Percentiles rank a stretch among this genome's conserved stretches.
Evolutionary conservation across 2,797 vertebrate genomes (phyloP).

Genomic region (Urosaurus nigricauda): DNA sequence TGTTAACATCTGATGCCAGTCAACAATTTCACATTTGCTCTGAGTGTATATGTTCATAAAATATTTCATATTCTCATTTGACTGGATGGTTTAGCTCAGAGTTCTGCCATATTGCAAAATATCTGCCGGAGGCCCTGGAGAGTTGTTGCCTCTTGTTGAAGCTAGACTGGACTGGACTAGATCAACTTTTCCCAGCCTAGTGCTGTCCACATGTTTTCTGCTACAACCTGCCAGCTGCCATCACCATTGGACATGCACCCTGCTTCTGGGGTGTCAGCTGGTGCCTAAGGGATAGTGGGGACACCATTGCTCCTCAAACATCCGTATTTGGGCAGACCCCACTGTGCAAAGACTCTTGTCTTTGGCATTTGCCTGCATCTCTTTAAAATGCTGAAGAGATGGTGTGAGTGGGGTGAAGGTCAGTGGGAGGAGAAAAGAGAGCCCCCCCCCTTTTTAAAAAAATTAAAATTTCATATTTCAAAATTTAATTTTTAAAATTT

Average conservation of each 20-base stretch:
- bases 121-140: not conserved
- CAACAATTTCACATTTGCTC: not conserved
- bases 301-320: too few relatives aligned
- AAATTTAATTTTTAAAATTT: too few relatives aligned
- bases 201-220: not conserved
- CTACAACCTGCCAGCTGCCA: not conserved
- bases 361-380: too few relatives aligned
- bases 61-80: not conserved
- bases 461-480: too few relatives aligned
- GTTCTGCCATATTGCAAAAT: not conserved
- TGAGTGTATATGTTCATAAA: not conserved
- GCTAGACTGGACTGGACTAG: not conserved
- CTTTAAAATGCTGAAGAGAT: too few relatives aligned
- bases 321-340: too few relatives aligned
- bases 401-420: too few relatives aligned
- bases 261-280: too few relatives aligned
- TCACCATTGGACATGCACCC: not conserved
- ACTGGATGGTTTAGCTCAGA: not conserved
- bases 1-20: not conserved
- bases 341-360: too few relatives aligned
- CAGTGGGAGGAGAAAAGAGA: too few relatives aligned
- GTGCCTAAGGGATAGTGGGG: too few relatives aligned
- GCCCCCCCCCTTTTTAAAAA: too few relatives aligned
- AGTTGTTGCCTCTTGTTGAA: not conserved
- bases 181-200: not conserved